Evolutionary conservation across 2,888 invertebrate genomes (phyloP), one percentile per base, ranked within the genome.

Genomic region (Scaptomyza parva): DNA sequence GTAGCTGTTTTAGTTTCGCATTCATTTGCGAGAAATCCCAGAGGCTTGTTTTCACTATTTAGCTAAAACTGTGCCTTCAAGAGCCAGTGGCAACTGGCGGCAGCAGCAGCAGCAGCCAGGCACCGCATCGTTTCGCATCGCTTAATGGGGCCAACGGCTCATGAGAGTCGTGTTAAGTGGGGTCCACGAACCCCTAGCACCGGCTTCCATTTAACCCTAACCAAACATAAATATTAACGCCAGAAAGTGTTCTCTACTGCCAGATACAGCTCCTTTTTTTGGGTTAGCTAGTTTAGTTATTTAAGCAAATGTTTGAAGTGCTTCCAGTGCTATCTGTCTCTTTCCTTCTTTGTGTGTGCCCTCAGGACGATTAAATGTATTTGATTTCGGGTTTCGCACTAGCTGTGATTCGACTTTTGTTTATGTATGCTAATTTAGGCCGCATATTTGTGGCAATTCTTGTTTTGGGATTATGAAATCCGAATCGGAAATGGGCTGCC

Each of bases 321-420:
- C 52, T 55, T 37, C 45, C 63, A 69, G 59, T 9, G 0, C 11
- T 20, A 0, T 14, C 6, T 53, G 28, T 33, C 7, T 30, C 20
- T 26, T 47, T 17, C 7, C 50, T 35, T 60, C 41, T 57, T 24
- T 57, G 55, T 43, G 33, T 12, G 28, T 39, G 20, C 11, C 64
- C 57, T 60, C n/a, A 41, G 70, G 77, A 70, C 70, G 80, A 86
- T 86, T 79, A 83, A 86, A 81, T 59, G 68, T 80, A 86, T 81
- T 79, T 79, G 77, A 79, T 72, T 80, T 69, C 52, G 51, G 70
- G 60, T 50, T 53, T 44, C 28, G 43, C 64, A 44, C 14, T 35
- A 28, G 48, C 71, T 51, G 45, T 51, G 66, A 70, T 70, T 73
- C 45, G 43, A 47, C 40, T 52, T 69, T 69, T 70, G 51, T 58